Evolutionary conservation across 2,888 invertebrate genomes (phyloP).

Genomic region (Lepidocyrtoides sp.): DNA sequence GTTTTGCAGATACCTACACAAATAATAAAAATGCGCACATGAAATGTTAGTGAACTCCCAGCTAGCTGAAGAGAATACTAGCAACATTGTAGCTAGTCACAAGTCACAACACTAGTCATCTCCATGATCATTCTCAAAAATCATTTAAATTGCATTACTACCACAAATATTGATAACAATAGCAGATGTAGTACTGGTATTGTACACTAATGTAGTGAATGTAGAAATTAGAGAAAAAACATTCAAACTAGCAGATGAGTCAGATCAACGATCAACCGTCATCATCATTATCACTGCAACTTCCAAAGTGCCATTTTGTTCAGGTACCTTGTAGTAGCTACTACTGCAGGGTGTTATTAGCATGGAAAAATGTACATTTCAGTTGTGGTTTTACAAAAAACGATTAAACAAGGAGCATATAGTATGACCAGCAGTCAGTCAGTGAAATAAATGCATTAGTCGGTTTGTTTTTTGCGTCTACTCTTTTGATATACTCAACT

Average conservation of each 20-base stretch:
- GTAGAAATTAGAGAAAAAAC: not conserved
- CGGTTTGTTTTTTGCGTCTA: not conserved
- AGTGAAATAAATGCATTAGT: not conserved
- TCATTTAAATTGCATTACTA: not conserved
- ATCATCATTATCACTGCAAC: not conserved
- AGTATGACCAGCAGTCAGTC: not conserved
- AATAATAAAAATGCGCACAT: not conserved
- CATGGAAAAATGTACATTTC: not conserved
- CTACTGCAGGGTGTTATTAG: not conserved
- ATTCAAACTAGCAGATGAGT: conserved; percentile 37
- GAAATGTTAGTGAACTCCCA: conserved; percentile 34
- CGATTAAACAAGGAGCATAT: not conserved
- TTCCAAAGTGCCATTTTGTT: conserved; percentile 53
- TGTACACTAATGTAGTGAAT: not conserved
- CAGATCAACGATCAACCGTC: conserved; percentile 52
- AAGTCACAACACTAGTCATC: not conserved
- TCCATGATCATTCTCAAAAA: not conserved
- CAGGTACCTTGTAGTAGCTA: conserved; percentile 43
- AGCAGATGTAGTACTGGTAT: not conserved
- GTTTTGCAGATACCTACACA: not conserved
- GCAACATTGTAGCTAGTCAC: conserved; percentile 3
- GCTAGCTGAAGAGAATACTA: not conserved
- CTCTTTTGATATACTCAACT: not conserved
- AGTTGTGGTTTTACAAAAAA: conserved; percentile 24
- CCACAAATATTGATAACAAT: not conserved